A percentile compares a stretch with the other conserved stretches of the same genome.
These are phyloP conservation scores for Solenopsis invicta DNA, from an alignment of 1,140 invertebrate species.

Conservation along the genomic window DNA sequence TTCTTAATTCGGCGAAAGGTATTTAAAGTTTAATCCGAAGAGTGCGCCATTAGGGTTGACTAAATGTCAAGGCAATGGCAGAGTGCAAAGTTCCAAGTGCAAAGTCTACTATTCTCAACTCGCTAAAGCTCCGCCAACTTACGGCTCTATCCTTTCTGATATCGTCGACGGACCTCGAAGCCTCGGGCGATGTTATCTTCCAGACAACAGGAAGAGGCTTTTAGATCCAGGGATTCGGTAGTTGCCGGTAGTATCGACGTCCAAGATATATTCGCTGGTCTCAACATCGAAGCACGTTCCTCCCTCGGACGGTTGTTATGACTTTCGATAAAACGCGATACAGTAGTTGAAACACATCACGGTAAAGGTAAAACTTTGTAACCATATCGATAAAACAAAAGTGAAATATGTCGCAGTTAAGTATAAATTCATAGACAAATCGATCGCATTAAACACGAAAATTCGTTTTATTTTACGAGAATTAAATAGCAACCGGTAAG, in stretches of 20 bases:
- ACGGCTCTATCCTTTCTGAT: conserved; percentile 67
- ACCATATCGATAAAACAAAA: neutral
- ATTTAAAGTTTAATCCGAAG: conserved; percentile 84
- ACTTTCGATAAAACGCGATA: conserved; percentile 23
- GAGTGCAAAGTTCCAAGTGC: conserved; percentile 83
- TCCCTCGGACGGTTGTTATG: conserved; percentile 4
- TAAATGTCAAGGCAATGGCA: conserved; percentile 77
- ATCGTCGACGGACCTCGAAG: conserved; percentile 69
- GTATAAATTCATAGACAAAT: neutral
- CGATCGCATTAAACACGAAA: neutral
- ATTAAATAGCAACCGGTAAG: neutral
- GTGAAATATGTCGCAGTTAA: neutral
- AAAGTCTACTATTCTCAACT: conserved; percentile 80
- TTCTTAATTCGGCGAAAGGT: conserved; percentile 80
- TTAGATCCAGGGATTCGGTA: conserved; percentile 70
- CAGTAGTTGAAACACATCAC: too few relatives aligned
- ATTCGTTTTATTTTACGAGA: neutral
- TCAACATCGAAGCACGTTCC: conserved; percentile 9
- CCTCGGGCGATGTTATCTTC: conserved; percentile 75
- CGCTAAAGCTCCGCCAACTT: conserved; percentile 49
- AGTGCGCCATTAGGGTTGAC: conserved; percentile 82
- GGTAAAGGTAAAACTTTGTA: neutral
- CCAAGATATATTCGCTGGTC: conserved; percentile 38
- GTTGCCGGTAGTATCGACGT: conserved; percentile 39
- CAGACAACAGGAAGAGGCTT: conserved; percentile 83